Base-by-base conservation (phyloP, 1,140 invertebrate genomes). In the Drosophila littoralis region DNA sequence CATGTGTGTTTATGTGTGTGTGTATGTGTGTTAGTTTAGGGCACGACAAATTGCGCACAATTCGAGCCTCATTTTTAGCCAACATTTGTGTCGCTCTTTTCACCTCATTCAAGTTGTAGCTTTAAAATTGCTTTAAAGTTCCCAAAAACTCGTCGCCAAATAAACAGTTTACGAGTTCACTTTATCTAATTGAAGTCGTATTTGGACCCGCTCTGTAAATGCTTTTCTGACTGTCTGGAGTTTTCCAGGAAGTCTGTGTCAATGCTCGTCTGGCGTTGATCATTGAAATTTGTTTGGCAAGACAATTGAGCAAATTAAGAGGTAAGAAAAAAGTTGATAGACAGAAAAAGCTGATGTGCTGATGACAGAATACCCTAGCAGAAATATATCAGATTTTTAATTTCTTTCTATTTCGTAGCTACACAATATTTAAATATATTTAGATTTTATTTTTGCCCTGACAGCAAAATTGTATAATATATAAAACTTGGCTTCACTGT, bases 21-120 rank as follows among this genome's bases (percentile, higher is more conserved):
- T 13, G 38, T 48, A 35, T 40, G 55, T 42, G 57, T 61, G 42
- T 69, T 43, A 33, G 60, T 54, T 64, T 48, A 63, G 78, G 58
- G 61, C 74, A 71, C 61, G 75, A 84, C 82, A 84, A 84, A 84
- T 84, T 86, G 77, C 77, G 55, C 69, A 68, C 78, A 77, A 78
- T 78, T 84, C 76, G 70, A 75, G 70, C 75, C 74, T 78, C 75
- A 84, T 85, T 84, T 85, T 75, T 71, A 63, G 74, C 70, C 64
- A 63, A 70, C 78, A 86, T 60, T 77, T 77, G 60, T 64, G 61
- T 35, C 59, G 48, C 17, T 33, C 45, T 48, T 75, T 63, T 36
- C 50, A 35, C 36, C 59, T 52, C 48, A 22, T 15, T 54, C 1
- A 12, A 45, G 54, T 46, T 59, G 5, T n/a, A 8, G 36, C 50